A percentile compares a stretch with the other conserved stretches of the same genome.
Evolutionary conservation across 2,888 invertebrate genomes (phyloP).

Genomic region (Mechanitis messenoides): DNA sequence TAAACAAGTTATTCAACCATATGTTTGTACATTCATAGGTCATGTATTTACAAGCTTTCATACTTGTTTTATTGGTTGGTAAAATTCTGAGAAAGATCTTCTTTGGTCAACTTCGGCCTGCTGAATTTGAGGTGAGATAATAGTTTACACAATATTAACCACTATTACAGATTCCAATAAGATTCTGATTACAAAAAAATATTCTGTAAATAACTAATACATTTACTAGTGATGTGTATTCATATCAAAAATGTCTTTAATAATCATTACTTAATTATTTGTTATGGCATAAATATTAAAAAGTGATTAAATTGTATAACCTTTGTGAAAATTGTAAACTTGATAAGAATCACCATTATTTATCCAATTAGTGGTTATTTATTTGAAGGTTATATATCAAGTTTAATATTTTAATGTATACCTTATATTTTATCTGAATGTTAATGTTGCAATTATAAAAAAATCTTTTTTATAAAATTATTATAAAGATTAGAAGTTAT

Average conservation of each 20-base stretch:
- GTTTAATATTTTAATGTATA: no score
- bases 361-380: neutral
- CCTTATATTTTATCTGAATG: no score
- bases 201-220: no score
- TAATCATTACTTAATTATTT: no score
- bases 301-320: neutral
- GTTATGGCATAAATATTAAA: neutral
- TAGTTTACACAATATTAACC: neutral
- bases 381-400: conserved; percentile 1
- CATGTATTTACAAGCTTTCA: conserved; percentile 97
- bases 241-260: no score
- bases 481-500: neutral
- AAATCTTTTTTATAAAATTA: neutral
- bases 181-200: no score
- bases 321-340: neutral
- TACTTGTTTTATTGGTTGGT: conserved; percentile 93
- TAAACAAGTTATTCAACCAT: conserved; percentile 2
- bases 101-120: conserved; percentile 95
- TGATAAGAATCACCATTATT: neutral
- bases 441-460: no score
- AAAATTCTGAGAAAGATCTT: conserved; percentile 95
- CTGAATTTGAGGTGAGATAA: conserved; percentile 92
- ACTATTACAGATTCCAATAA: conserved; percentile 3
- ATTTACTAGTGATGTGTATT: no score
- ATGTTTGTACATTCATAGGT: conserved; percentile 78